Conservation (phyloP, 2,888 invertebrate genomes). For the Drosophila nr. medialis region DNA sequence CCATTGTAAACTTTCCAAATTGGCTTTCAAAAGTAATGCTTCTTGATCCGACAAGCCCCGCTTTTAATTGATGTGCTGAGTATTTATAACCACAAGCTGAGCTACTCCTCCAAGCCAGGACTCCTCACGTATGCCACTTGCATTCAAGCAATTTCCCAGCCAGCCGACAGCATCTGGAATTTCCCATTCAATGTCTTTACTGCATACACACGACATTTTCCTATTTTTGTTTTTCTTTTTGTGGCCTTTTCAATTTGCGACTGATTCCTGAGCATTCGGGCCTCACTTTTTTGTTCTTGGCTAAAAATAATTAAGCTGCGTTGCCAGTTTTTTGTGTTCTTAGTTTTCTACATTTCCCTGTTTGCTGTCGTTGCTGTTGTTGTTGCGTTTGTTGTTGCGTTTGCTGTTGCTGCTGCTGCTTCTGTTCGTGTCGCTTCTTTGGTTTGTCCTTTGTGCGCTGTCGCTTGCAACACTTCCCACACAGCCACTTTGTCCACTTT, state of each 20-base stretch:
- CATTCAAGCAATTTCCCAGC: background rate
- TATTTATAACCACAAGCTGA: background rate
- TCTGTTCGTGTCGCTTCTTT: conserved; percentile 34
- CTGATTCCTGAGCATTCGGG: conserved; percentile 15
- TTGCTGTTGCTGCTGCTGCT: conserved; percentile 8
- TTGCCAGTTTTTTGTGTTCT: conserved; percentile 28
- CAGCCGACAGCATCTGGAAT: background rate
- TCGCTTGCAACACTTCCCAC: conserved; percentile 55
- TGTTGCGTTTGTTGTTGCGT: background rate
- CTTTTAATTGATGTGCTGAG: background rate
- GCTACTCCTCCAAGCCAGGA: too few species aligned
- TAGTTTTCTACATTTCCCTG: conserved; percentile 5
- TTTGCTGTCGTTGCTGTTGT: conserved; percentile 9
- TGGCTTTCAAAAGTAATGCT: background rate
- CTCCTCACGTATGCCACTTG: too few species aligned
- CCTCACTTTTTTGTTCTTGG: conserved; percentile 23
- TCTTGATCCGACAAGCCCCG: background rate
- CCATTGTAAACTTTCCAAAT: background rate
- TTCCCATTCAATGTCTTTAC: background rate
- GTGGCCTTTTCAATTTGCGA: conserved; percentile 24
- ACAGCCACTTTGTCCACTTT: conserved; percentile 49
- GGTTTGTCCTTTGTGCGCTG: conserved; percentile 43
- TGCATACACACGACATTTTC: background rate
- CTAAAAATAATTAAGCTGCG: conserved; percentile 67
- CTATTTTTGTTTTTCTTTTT: background rate